Evolutionary conservation across 2,797 vertebrate species (phyloP).

Genomic region (Taeniopygia guttata): DNA sequence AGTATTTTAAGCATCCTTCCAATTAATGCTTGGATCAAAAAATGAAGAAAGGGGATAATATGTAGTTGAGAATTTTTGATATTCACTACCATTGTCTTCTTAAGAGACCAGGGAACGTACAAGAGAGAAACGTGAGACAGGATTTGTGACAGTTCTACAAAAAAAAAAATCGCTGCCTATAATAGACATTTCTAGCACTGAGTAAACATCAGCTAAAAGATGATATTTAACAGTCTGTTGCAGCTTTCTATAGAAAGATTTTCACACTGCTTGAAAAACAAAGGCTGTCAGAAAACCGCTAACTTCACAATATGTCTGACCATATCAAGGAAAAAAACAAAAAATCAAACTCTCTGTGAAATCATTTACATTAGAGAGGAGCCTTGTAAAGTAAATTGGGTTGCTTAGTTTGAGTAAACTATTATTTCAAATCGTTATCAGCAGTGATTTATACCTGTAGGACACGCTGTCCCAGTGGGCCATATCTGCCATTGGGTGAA

Average conservation of each 20-base stretch:
- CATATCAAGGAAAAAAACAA: not conserved
- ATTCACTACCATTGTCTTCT: not conserved
- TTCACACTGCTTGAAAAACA: not conserved
- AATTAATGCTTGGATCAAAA: not conserved
- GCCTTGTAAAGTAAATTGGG: not conserved
- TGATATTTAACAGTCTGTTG: not conserved
- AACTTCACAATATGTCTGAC: not conserved
- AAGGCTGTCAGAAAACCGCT: not conserved
- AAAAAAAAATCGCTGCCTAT: not conserved
- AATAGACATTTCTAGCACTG: not conserved
- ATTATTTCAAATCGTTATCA: not conserved
- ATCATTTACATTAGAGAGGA: not conserved
- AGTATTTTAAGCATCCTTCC: not conserved
- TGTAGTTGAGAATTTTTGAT: not conserved
- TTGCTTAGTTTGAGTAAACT: not conserved
- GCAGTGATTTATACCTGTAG: not conserved
- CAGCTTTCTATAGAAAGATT: not conserved
- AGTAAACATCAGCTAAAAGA: constrained; percentile 3
- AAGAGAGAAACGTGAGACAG: not conserved
- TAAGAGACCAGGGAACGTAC: not conserved
- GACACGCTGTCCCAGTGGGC: not conserved
- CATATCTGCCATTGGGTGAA: not conserved
- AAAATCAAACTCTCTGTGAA: not conserved
- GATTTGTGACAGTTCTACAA: not conserved
- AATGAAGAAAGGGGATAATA: not conserved